Conservation (phyloP, 2,113 vertebrate genomes). For the Corythoichthys intestinalis region DNA sequence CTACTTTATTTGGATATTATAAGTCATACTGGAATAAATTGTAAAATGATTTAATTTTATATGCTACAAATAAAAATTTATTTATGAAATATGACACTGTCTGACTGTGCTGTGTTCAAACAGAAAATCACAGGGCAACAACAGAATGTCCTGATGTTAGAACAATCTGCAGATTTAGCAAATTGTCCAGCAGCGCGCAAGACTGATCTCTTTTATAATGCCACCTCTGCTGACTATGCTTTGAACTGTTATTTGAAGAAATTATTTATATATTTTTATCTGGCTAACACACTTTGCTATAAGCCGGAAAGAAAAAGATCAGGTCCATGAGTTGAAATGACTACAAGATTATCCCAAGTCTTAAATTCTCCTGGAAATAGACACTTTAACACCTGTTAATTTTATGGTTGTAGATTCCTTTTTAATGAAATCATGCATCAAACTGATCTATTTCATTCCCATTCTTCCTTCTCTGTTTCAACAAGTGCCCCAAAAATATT, state of each 20-base stretch:
- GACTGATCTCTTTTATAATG: conserved; percentile 61
- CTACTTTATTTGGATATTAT: conserved; percentile 84
- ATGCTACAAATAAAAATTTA: conserved; percentile 97
- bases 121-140: conserved; percentile 9
- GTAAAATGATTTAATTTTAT: conserved; percentile 99
- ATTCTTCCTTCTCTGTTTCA: conserved; percentile 19
- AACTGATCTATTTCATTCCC: conserved; percentile 51
- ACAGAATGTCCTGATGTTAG: conserved; percentile 31
- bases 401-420: not conserved
- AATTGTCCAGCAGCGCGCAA: conserved; percentile 38
- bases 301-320: conserved; percentile 70
- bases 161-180: conserved; percentile 41
- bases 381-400: conserved; percentile 52
- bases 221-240: conserved; percentile 45
- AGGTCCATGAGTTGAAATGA: conserved; percentile 83
- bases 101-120: conserved; percentile 35
- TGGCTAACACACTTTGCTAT: conserved; percentile 83
- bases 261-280: conserved; percentile 65
- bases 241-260: conserved; percentile 70
- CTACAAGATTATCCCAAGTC: conserved; percentile 83
- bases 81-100: conserved; percentile 86
- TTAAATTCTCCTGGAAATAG: conserved; percentile 80
- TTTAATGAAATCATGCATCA: conserved; percentile 1
- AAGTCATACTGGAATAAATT: conserved; percentile 99
- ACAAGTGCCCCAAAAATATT: conserved; percentile 35